These are phyloP conservation scores for Dryococelus australis DNA, from an alignment of 2,888 invertebrate species.

Conservation along the genomic window DNA sequence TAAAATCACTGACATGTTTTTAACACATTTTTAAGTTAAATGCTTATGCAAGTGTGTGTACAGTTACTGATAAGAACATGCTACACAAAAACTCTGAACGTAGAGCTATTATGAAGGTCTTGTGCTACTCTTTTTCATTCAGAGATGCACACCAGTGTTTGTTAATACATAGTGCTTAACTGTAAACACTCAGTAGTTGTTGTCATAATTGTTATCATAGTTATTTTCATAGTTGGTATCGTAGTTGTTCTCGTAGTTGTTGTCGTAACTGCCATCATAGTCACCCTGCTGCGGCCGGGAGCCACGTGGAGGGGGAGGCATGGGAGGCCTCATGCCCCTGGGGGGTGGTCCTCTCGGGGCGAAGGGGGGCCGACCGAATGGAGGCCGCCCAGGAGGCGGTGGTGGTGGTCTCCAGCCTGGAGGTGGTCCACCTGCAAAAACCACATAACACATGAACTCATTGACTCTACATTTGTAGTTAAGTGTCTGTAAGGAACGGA, in stretches of 20 bases:
- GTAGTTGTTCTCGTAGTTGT: slow-evolving; percentile 6
- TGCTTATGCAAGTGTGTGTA: background rate
- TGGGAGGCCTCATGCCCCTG: slow-evolving; percentile 55
- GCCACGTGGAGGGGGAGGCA: slow-evolving; percentile 41
- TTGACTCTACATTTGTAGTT: no score
- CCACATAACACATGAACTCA: background rate
- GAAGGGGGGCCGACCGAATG: slow-evolving; percentile 64
- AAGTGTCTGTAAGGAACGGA: no score
- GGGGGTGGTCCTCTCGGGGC: slow-evolving; percentile 76
- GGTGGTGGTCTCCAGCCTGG: slow-evolving; percentile 75
- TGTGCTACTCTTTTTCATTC: background rate
- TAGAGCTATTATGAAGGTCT: background rate
- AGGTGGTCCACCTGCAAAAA: slow-evolving; percentile 61
- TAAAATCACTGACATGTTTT: background rate
- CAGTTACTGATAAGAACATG: background rate
- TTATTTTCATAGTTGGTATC: slow-evolving; percentile 19
- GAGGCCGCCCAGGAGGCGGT: slow-evolving; percentile 61
- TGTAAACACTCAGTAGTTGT: background rate
- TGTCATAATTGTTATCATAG: slow-evolving; percentile 23
- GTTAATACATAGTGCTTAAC: background rate
- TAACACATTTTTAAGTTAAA: background rate
- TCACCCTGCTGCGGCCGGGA: background rate
- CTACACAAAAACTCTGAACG: background rate
- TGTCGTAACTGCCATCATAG: background rate
- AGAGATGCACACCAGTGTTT: background rate